Evolutionary conservation across 2,888 invertebrate species (phyloP).

Genomic region (Hirtodrosophila alboralis): DNA sequence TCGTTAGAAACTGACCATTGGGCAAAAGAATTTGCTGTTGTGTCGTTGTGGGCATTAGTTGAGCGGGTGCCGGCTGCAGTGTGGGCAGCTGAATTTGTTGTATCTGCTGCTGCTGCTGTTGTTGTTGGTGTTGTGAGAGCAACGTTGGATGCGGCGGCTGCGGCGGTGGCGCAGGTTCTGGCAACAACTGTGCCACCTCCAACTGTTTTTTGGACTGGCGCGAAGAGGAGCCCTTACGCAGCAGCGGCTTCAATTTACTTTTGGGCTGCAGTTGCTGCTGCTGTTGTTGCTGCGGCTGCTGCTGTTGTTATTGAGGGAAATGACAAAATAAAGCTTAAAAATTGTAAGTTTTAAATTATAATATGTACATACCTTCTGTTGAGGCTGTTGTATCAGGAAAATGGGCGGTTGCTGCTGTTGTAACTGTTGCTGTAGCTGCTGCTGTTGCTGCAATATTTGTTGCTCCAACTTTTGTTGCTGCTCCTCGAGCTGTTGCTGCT

Average conservation of each 20-base stretch:
- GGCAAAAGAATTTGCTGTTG: constrained; percentile 83
- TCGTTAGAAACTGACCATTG: constrained; percentile 83
- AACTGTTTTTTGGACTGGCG: constrained; percentile 60
- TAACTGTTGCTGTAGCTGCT: constrained; percentile 46
- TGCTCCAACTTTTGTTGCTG: constrained; percentile 58
- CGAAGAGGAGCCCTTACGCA: constrained; percentile 54
- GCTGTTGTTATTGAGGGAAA: too few relatives aligned
- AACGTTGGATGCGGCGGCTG: constrained; percentile 42
- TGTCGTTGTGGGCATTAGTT: constrained; percentile 68
- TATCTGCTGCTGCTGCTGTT: constrained; percentile 64
- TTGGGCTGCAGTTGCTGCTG: constrained; percentile 40
- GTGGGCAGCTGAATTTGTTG: constrained; percentile 68
- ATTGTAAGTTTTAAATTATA: too few relatives aligned
- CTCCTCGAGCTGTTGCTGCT: constrained; percentile 55
- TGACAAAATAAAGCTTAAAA: too few relatives aligned
- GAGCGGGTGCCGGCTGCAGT: constrained; percentile 59
- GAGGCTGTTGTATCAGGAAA: constrained; percentile 25
- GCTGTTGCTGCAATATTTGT: constrained; percentile 60
- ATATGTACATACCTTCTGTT: too few relatives aligned
- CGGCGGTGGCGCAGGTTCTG: constrained; percentile 54
- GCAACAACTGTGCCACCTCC: constrained; percentile 44
- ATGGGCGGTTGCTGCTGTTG: constrained; percentile 34
- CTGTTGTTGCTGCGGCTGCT: too few relatives aligned
- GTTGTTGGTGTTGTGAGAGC: constrained; percentile 36
- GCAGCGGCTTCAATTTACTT: constrained; percentile 61